Percentiles rank a stretch among this genome's conserved stretches.
Conservation (phyloP, 2,113 vertebrate genomes). For the Merops nubicus region DNA sequence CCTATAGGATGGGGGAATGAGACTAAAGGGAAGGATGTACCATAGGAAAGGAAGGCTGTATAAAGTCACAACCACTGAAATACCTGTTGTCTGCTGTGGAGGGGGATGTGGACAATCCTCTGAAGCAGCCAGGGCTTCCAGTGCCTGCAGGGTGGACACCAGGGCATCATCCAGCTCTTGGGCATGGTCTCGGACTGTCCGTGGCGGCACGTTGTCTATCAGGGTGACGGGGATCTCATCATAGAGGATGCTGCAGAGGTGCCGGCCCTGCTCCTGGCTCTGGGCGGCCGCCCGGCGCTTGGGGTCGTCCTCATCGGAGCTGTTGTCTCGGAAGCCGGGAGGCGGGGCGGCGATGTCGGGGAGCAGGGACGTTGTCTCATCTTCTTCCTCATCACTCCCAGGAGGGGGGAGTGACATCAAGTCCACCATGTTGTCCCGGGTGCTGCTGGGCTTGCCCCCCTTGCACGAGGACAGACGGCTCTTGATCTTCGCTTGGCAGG, state of each 20-base stretch:
- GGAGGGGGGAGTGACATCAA: conserved; percentile 93
- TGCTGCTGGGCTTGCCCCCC: conserved; percentile 59
- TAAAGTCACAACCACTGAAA: not conserved
- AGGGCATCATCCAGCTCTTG: conserved; percentile 96
- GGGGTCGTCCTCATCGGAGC: conserved; percentile 93
- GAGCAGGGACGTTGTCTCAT: conserved; percentile 79
- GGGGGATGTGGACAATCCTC: conserved; percentile 92
- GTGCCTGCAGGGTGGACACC: conserved; percentile 95
- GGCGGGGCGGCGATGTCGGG: conserved; percentile 92
- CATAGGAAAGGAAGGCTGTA: not conserved
- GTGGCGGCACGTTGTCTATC: conserved; percentile 90
- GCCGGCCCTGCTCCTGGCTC: conserved; percentile 72
- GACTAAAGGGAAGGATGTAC: not conserved
- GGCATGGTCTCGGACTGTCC: conserved; percentile 93
- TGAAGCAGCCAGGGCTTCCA: conserved; percentile 96
- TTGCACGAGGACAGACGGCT: conserved; percentile 70
- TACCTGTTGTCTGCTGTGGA: conserved; percentile 96
- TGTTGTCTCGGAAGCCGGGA: conserved; percentile 96
- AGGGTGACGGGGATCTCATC: conserved; percentile 94
- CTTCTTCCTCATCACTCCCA: conserved; percentile 87
- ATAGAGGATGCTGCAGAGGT: conserved; percentile 77
- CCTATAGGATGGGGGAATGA: not conserved
- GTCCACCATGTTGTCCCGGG: conserved; percentile 89
- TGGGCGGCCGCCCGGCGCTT: conserved; percentile 81
- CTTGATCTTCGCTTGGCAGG: conserved; percentile 90